Base-by-base conservation (phyloP, 2,797 vertebrate genomes). In the Notamacropus eugenii region DNA sequence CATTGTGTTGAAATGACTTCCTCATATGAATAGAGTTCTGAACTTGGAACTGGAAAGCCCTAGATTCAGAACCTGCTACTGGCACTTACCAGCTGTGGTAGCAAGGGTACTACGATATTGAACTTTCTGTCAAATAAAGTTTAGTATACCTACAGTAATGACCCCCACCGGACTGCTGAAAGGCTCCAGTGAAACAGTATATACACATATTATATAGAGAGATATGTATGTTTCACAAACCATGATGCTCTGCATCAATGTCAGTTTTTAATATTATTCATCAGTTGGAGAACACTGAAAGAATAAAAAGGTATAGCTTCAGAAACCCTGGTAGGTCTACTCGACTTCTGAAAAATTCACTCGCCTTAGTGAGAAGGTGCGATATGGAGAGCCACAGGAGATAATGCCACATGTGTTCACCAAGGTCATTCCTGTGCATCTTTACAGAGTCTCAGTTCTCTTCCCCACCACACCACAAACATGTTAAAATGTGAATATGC, bases 331-430 rank as follows among this genome's bases (percentile, higher is more conserved):
- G 40, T 50, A 46, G 40, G 40, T 87, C 22, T 50, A 11, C 19
- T 8, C n/a, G 10, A 31, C 22, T 82, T 24, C n/a, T 82, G n/a
- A 46, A 82, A 40, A 82, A 6, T 46, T 82, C 19, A 9, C 67
- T 24, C 9, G 19, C 19, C 19, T 82, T 46, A 46, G 19, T 87
- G 74, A 11, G 22, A 13, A 3, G 93, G 22, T 54, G 46, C 50
- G 82, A 92, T 91, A 58, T 82, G 96, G 90, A 55, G n/a, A 97
- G 91, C 29, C 91, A 57, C 0, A 90, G 92, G 95, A 31, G 54
- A 91, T 52, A 59, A 96, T 46, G 27, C 31, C 58, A 16, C 91
- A 96, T 95, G 95, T 91, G 90, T 95, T 97, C 87, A 92, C 54
- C 95, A 97, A 87, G 93, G 91, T 95, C 50, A 50, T 56, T 87